Conservation (phyloP, 2,888 invertebrate genomes). For the Epistrophella euchroma region DNA sequence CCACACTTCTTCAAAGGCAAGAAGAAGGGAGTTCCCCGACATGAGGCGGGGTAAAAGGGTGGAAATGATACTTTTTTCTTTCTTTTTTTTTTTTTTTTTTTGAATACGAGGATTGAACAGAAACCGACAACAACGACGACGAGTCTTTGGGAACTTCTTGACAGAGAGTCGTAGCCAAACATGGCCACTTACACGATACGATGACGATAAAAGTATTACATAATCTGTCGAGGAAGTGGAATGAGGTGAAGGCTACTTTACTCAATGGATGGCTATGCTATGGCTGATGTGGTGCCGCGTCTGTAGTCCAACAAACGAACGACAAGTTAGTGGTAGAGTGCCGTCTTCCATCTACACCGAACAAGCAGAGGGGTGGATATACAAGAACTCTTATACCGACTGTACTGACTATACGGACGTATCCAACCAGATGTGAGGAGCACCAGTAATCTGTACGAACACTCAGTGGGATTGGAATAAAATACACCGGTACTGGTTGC, state of each 20-base stretch:
- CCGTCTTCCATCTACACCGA: slow-evolving; percentile 28
- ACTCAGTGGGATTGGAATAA: slow-evolving; percentile 67
- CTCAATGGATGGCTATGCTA: slow-evolving; percentile 40
- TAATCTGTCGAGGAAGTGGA: slow-evolving; percentile 67
- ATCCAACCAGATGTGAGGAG: slow-evolving; percentile 67
- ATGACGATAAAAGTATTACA: slow-evolving; percentile 74
- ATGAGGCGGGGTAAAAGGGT: slow-evolving; percentile 28
- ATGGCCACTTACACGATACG: slow-evolving; percentile 67
- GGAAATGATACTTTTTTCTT: slow-evolving; percentile 38
- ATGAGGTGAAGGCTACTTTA: slow-evolving; percentile 62
- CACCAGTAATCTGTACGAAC: slow-evolving; percentile 41
- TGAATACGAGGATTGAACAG: slow-evolving; percentile 42
- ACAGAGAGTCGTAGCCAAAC: slow-evolving; percentile 52
- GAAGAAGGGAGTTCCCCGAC: slow-evolving; percentile 32
- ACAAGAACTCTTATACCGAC: slow-evolving; percentile 43
- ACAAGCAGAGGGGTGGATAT: slow-evolving; percentile 44
- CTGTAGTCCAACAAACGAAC: slow-evolving; percentile 50
- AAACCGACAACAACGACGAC: slow-evolving; percentile 30
- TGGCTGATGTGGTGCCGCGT: slow-evolving; percentile 50
- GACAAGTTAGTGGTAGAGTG: slow-evolving; percentile 51
- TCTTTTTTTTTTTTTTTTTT: slow-evolving; percentile 34
- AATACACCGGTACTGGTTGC: slow-evolving; percentile 69
- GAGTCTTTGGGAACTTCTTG: slow-evolving; percentile 66
- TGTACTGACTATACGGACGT: slow-evolving; percentile 18
- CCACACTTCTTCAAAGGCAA: slow-evolving; percentile 37